phyloP scores from a whole-genome alignment of 2,888 invertebrate species.

The Diarsia dahlii region DNA sequence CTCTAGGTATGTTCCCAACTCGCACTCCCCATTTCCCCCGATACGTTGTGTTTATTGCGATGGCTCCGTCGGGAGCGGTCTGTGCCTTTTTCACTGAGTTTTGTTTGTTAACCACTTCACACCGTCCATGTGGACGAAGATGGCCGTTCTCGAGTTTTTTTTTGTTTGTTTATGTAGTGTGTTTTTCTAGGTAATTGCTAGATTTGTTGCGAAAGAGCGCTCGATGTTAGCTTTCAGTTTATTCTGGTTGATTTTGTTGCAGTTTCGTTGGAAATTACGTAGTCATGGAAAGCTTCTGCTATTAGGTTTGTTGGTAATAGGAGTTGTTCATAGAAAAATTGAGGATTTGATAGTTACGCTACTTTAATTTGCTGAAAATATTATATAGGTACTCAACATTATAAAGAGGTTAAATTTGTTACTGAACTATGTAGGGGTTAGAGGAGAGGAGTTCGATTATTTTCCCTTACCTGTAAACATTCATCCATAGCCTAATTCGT shows the following conservation, averaged over 20 bases:
- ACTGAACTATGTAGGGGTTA: too few species aligned
- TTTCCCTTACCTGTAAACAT: background rate
- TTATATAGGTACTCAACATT: too few species aligned
- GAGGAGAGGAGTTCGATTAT: too few species aligned
- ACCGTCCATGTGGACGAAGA: conserved; percentile 38
- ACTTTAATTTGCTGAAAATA: background rate
- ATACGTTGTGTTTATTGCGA: conserved; percentile 74
- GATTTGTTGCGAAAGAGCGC: conserved; percentile 14
- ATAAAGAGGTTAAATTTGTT: too few species aligned
- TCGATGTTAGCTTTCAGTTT: background rate
- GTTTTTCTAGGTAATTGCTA: conserved; percentile 41
- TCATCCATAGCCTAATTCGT: background rate
- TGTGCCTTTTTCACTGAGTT: conserved; percentile 65
- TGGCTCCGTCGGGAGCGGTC: conserved; percentile 75
- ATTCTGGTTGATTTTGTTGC: conserved; percentile 8
- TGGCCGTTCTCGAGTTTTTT: conserved; percentile 34
- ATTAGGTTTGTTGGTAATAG: background rate
- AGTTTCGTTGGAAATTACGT: conserved; percentile 1
- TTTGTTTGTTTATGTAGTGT: conserved; percentile 1
- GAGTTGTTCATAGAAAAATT: background rate
- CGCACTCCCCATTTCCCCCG: conserved; percentile 55
- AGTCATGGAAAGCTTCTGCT: background rate
- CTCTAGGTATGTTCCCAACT: conserved; percentile 48
- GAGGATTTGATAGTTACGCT: background rate
- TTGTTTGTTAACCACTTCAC: conserved; percentile 68